Percentiles rank a stretch among this genome's conserved stretches.
phyloP scores from a whole-genome alignment of 2,888 invertebrate species.

The Diadromus collaris region DNA sequence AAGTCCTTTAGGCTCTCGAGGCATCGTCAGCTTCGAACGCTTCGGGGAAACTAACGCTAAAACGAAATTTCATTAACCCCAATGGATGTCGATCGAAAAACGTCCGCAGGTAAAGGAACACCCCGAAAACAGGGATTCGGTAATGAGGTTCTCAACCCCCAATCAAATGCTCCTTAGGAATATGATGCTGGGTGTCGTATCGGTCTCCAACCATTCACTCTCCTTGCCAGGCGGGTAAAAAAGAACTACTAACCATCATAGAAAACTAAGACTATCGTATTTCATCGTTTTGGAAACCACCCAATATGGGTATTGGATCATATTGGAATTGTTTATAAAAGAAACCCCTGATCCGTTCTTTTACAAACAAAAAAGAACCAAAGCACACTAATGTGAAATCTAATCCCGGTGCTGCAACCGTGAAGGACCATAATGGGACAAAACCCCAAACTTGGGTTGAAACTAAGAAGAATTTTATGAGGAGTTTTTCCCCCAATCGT shows the following conservation, averaged over 20 bases:
- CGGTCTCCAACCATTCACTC: neutral
- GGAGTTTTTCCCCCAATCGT: neutral
- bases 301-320: too few relatives aligned
- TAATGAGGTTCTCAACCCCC: neutral
- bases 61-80: neutral
- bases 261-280: too few relatives aligned
- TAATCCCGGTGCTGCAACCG: neutral
- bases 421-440: neutral
- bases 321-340: too few relatives aligned
- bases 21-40: neutral
- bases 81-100: neutral
- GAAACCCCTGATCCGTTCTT: too few relatives aligned
- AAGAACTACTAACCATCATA: too few relatives aligned
- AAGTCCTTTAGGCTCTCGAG: slow-evolving; percentile 23
- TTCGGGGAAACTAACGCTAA: neutral
- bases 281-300: too few relatives aligned
- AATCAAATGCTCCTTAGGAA: neutral
- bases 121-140: neutral
- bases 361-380: too few relatives aligned
- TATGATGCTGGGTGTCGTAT: neutral
- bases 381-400: too few relatives aligned
- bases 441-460: neutral
- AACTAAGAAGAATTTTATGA: neutral
- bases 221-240: neutral
- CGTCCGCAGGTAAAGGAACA: neutral